Conservation (phyloP, 2,888 invertebrate genomes). For the Eupeodes latifasciatus region DNA sequence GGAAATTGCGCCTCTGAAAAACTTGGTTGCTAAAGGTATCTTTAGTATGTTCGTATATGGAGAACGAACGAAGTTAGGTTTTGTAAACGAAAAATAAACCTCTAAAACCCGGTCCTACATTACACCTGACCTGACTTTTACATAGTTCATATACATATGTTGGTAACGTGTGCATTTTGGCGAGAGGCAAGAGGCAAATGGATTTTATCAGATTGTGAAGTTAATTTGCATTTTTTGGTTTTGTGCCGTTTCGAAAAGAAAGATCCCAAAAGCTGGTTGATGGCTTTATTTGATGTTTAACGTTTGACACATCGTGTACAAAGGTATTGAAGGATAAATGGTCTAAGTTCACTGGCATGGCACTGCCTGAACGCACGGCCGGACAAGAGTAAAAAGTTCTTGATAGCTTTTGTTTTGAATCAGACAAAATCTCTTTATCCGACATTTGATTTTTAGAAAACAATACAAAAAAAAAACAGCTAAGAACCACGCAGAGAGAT, state of each 20-base stretch:
- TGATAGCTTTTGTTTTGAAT: background rate
- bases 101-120: background rate
- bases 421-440: too few relatives aligned
- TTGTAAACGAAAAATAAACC: background rate
- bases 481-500: too few relatives aligned
- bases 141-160: background rate
- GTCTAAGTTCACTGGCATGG: background rate
- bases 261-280: conserved; percentile 5
- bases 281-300: conserved; percentile 13
- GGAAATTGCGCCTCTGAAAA: conserved; percentile 52
- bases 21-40: background rate
- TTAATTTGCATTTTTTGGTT: conserved; percentile 27
- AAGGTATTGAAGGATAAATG: conserved; percentile 4
- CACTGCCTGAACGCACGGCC: background rate
- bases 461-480: too few relatives aligned
- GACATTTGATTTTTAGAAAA: too few relatives aligned
- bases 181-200: background rate
- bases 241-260: background rate
- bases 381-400: background rate
- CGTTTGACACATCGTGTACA: conserved; percentile 6
- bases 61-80: background rate
- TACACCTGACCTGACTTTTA: conserved; percentile 2
- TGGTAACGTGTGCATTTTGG: background rate
- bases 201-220: conserved; percentile 14
- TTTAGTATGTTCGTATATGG: background rate